phyloP scores from a whole-genome alignment of 2,113 vertebrate species.

The Hemichromis elongatus region DNA sequence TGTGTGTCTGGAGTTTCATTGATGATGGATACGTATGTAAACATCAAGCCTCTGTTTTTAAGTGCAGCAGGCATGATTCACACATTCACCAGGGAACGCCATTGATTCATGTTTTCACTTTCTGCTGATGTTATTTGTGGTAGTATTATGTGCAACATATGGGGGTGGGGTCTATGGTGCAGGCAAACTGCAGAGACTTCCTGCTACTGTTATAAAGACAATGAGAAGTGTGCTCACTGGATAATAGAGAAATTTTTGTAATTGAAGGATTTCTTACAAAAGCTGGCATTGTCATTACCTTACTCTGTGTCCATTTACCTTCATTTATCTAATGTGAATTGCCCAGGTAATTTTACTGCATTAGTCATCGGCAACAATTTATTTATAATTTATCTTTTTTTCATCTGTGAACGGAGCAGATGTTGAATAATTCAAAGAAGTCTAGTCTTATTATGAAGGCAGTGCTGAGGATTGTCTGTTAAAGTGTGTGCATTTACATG shows the following conservation, averaged over 20 bases:
- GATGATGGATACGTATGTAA: background rate
- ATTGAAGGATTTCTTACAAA: background rate
- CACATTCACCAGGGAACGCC: background rate
- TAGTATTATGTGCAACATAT: constrained; percentile 5
- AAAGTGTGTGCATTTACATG: background rate
- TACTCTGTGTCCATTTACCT: background rate
- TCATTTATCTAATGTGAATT: background rate
- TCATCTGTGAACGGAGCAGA: background rate
- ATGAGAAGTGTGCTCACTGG: accelerated
- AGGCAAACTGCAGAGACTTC: background rate
- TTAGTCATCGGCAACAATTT: background rate
- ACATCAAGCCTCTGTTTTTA: background rate
- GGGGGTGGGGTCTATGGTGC: background rate
- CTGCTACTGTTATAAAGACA: accelerated
- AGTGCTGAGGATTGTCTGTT: background rate
- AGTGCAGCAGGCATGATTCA: background rate
- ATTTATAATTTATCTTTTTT: background rate
- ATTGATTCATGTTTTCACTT: constrained; percentile 21
- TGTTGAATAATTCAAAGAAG: constrained; percentile 4
- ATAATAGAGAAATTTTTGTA: background rate
- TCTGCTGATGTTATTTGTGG: constrained; percentile 42
- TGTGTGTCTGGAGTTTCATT: background rate
- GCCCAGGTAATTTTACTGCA: background rate
- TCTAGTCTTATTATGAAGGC: background rate
- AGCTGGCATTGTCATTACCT: background rate